Conservation (phyloP, 2,113 vertebrate genomes). For the Ginglymostoma cirratum region DNA sequence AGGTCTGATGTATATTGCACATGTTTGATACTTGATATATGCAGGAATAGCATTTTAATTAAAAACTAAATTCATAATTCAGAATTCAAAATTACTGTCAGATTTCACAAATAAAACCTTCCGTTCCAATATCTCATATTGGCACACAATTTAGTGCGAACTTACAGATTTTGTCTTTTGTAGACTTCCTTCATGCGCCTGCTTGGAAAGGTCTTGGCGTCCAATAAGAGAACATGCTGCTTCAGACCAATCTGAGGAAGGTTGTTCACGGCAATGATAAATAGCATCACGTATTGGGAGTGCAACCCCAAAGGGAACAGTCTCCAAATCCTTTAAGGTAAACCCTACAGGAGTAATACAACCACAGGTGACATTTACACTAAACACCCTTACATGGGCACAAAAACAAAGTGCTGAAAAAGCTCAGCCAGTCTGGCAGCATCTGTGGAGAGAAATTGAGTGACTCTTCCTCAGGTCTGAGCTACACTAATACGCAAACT, state of each 20-base stretch:
- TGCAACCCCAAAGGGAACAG: slow-evolving; percentile 88
- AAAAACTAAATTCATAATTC: background rate
- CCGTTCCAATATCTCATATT: background rate
- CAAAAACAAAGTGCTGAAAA: background rate
- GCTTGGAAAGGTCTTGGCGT: slow-evolving; percentile 87
- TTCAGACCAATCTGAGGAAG: slow-evolving; percentile 90
- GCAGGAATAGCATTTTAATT: background rate
- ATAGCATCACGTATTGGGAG: slow-evolving; percentile 90
- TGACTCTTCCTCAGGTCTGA: too few relatives aligned
- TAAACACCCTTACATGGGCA: background rate
- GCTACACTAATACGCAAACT: background rate
- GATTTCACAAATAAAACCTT: background rate
- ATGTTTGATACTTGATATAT: background rate
- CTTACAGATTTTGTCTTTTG: slow-evolving; percentile 83
- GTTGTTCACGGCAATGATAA: slow-evolving; percentile 86
- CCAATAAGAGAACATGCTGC: slow-evolving; percentile 88
- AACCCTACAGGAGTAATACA: slow-evolving; percentile 63
- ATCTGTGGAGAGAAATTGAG: too few relatives aligned
- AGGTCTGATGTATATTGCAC: background rate
- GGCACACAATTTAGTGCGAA: slow-evolving; percentile 38
- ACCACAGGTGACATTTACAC: background rate
- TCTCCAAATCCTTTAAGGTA: slow-evolving; percentile 86
- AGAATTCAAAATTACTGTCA: background rate
- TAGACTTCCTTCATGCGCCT: slow-evolving; percentile 82
- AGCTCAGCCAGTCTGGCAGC: too few relatives aligned